phyloP scores from a whole-genome alignment of 1,140 invertebrate genomes.

The Drosophila pruinosa region DNA sequence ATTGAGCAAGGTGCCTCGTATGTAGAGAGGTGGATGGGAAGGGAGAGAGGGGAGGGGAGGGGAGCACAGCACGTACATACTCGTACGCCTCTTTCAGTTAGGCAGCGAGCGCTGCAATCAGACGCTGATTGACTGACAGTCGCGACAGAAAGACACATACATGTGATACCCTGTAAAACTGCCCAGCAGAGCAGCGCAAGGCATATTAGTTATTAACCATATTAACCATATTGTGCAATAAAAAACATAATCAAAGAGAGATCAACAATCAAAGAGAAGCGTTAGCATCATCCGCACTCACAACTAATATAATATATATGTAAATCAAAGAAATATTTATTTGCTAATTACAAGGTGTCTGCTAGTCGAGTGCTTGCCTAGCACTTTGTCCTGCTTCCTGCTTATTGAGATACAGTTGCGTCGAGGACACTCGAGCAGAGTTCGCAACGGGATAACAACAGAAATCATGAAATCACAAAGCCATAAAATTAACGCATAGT shows the following conservation, averaged over 20 bases:
- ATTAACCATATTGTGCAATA: too few relatives aligned
- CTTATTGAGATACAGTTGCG: constrained; percentile 7
- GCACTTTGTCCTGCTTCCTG: background rate
- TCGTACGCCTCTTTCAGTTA: constrained; percentile 1
- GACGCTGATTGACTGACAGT: constrained; percentile 33
- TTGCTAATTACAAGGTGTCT: background rate
- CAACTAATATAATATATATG: too few relatives aligned
- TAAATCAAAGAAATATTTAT: background rate
- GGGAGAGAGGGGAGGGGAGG: background rate
- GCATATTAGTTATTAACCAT: too few relatives aligned
- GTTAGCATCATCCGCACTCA: too few relatives aligned
- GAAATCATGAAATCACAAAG: constrained; percentile 39
- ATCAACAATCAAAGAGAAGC: too few relatives aligned
- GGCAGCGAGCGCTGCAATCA: constrained; percentile 20
- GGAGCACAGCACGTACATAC: constrained; percentile 2
- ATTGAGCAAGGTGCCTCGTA: background rate
- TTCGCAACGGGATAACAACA: constrained; percentile 5
- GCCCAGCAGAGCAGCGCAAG: too few relatives aligned
- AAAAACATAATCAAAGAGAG: too few relatives aligned
- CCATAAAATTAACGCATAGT: constrained; percentile 40
- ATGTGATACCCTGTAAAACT: background rate
- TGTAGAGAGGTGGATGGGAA: background rate
- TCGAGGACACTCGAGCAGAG: constrained; percentile 1
- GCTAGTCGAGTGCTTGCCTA: background rate
- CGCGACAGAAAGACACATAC: background rate